Base-by-base conservation (phyloP, 2,113 vertebrate species). In the Macrotus californicus region DNA sequence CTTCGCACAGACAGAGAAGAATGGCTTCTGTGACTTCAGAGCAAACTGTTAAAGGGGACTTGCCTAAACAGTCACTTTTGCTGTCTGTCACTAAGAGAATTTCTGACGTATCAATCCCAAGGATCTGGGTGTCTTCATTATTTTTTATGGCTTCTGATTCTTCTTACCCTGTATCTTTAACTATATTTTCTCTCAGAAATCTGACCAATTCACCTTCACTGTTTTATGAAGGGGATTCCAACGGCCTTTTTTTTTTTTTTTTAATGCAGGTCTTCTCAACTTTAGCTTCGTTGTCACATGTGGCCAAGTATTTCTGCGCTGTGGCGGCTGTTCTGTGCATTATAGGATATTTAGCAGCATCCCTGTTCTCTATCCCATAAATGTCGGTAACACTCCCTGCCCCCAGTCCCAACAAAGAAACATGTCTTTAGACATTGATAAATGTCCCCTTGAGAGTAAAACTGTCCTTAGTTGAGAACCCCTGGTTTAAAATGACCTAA, bases 1-100 rank as follows among this genome's bases (percentile, higher is more conserved):
- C 85, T 96, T 86, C 50, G 85, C 93, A 85, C 54, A 66, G 72
- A 64, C 87, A 77, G 41, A 79, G 83, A 95, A 91, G 92, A 92
- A 96, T 15, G 24, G n/a, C 36, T 48, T 48, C 83, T 66, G 73
- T 93, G 96, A 96, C 93, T 67, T 95, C 96, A 93, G 67, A 91
- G 89, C 69, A 87, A 61, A 50, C 34, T 39, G 46, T 11, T 36
- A 19, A 19, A 12, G 43, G 39, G 73, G 39, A 46, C 50, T 52
- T 94, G 54, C 36, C 50, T 29, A 83, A 83, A 95, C 26, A 88
- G 76, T 59, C 50, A n/a, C 80, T 88, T 66, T 64, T 41, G 67
- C 66, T 81, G 26, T 93, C 79, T 81, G 69, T 84, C 67, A 36
- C 61, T 73, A 41, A 73, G 13, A 86, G 46, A 75, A 93, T 43